A percentile compares a stretch with the other conserved stretches of the same genome.
Evolutionary conservation across 2,797 vertebrate genomes (phyloP).

Genomic region (Sorex maritimensis): DNA sequence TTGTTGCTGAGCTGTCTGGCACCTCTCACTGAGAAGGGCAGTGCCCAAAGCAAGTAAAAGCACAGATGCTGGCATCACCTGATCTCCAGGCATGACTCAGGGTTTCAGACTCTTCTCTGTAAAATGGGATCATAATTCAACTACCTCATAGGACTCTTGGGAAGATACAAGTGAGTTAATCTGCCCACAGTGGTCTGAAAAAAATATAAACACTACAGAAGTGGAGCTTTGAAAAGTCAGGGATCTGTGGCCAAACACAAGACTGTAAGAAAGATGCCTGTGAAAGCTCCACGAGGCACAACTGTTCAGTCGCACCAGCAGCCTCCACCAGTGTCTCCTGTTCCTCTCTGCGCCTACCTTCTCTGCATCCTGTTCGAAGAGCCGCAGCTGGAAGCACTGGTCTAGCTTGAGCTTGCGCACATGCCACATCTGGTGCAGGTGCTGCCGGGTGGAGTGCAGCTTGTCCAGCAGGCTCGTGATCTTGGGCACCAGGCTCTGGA

Average conservation of each 20-base stretch:
- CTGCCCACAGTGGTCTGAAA: not conserved
- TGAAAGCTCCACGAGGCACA: too few species aligned
- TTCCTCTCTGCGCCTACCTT: constrained; percentile 92
- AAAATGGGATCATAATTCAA: not conserved
- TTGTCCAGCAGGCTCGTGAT: constrained; percentile 99
- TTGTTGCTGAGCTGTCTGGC: not conserved
- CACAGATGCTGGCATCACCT: not conserved
- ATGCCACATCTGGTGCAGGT: constrained; percentile 99
- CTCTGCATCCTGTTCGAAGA: constrained; percentile 99
- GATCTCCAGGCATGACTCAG: not conserved
- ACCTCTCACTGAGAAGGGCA: not conserved
- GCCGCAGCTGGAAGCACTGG: constrained; percentile 98
- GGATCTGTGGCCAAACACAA: constrained; percentile 23
- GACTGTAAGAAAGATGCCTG: not conserved
- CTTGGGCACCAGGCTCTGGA: constrained; percentile 99
- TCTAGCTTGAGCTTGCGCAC: constrained; percentile 98
- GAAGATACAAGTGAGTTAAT: constrained; percentile 16
- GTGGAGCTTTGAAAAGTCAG: not conserved
- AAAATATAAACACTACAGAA: not conserved
- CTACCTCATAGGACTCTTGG: not conserved
- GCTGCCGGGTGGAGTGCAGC: constrained; percentile 97
- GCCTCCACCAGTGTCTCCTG: not conserved
- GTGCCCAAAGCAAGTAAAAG: not conserved
- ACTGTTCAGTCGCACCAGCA: not conserved
- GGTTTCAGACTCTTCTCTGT: constrained; percentile 8